phyloP scores from a whole-genome alignment of 2,888 invertebrate genomes.

The Patella ulyssiponensis region DNA sequence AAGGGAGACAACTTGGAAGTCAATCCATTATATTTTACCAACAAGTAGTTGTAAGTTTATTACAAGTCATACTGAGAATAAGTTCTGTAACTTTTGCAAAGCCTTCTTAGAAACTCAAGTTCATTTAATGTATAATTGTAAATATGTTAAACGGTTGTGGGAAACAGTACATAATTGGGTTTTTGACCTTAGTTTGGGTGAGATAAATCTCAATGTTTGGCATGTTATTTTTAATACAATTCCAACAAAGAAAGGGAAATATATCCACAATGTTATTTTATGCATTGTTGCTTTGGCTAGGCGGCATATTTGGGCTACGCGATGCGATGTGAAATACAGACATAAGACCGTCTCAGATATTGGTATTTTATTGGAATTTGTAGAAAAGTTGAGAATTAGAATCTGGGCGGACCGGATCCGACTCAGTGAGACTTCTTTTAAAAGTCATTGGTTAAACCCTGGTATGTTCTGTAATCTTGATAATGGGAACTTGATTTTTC shows the following conservation, averaged over 20 bases:
- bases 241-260: neutral
- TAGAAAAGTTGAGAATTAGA: conserved; percentile 5
- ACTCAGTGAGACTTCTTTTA: conserved; percentile 7
- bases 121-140: neutral
- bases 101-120: neutral
- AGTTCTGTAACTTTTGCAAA: neutral
- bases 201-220: conserved; percentile 11
- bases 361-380: neutral
- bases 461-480: neutral
- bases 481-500: neutral
- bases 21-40: neutral
- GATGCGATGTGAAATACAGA: neutral
- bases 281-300: conserved; percentile 7
- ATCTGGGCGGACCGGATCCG: conserved; percentile 2
- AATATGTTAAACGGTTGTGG: neutral
- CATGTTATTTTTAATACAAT: conserved; percentile 2
- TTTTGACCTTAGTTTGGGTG: conserved; percentile 5
- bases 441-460: conserved; percentile 9
- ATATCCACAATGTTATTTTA: conserved; percentile 1
- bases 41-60: neutral
- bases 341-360: neutral
- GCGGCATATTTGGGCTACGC: neutral
- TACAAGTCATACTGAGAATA: neutral
- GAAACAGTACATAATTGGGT: conserved; percentile 3
- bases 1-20: neutral